A percentile compares a stretch with the other conserved stretches of the same genome.
Conservation (phyloP, 2,888 invertebrate genomes). For the Alsophila aescularia region DNA sequence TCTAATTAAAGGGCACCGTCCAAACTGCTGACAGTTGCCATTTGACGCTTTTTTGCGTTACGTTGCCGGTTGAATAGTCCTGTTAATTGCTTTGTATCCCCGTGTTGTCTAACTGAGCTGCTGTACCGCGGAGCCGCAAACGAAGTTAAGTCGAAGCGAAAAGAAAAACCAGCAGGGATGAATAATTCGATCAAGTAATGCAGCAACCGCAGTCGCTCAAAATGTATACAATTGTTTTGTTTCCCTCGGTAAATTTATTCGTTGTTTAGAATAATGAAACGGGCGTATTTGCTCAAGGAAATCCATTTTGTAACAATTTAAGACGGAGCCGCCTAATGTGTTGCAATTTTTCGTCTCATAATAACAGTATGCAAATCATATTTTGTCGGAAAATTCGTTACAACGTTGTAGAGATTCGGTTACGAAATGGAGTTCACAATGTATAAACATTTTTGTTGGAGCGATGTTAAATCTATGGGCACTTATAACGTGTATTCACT, state of each 20-base stretch:
- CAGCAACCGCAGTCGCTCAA: slow-evolving; percentile 75
- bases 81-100: slow-evolving; percentile 70
- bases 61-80: slow-evolving; percentile 61
- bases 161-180: slow-evolving; percentile 60
- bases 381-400: slow-evolving; percentile 36
- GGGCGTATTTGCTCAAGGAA: slow-evolving; percentile 74
- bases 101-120: slow-evolving; percentile 45
- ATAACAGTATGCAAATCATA: slow-evolving; percentile 67
- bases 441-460: slow-evolving; percentile 21
- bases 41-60: slow-evolving; percentile 69
- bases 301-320: slow-evolving; percentile 80
- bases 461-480: slow-evolving; percentile 10
- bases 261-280: slow-evolving; percentile 82
- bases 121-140: slow-evolving; percentile 40
- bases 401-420: slow-evolving; percentile 28
- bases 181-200: slow-evolving; percentile 79
- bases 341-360: slow-evolving; percentile 74
- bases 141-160: slow-evolving; percentile 45
- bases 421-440: slow-evolving; percentile 26
- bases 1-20: slow-evolving; percentile 81
- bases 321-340: slow-evolving; percentile 73
- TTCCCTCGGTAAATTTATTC: slow-evolving; percentile 80
- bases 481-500: slow-evolving; percentile 11
- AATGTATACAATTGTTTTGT: slow-evolving; percentile 82
- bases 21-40: slow-evolving; percentile 78